These are phyloP conservation scores for Botia kubotai DNA, from an alignment of 2,797 vertebrate genomes.

Conservation along the genomic window DNA sequence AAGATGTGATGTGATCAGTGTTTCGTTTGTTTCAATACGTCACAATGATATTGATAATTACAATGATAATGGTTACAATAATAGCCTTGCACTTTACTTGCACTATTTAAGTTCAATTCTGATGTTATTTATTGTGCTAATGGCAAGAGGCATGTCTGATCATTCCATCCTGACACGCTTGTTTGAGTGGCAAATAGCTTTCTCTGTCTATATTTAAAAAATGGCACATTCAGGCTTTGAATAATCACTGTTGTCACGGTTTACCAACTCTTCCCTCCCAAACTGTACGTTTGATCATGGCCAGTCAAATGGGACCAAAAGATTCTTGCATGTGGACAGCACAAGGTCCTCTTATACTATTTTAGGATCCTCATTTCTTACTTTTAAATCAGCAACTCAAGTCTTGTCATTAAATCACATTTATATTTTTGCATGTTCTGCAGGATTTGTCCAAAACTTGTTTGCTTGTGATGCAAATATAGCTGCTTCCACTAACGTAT, in stretches of 20 bases:
- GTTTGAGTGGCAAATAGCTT: slow-evolving; percentile 17
- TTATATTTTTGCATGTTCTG: slow-evolving; percentile 8
- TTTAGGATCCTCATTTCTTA: background rate
- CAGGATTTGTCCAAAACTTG: background rate
- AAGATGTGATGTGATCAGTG: slow-evolving; percentile 55
- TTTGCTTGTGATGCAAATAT: background rate
- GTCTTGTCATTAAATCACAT: background rate
- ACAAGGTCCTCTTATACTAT: slow-evolving; percentile 34
- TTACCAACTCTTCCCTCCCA: background rate
- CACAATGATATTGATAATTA: slow-evolving; percentile 38
- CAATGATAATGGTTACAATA: slow-evolving; percentile 60
- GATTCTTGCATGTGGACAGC: slow-evolving; percentile 43
- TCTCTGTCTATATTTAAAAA: background rate
- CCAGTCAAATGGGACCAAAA: slow-evolving; percentile 34
- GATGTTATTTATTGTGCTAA: slow-evolving; percentile 70
- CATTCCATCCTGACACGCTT: slow-evolving; percentile 38
- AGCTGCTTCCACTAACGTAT: background rate
- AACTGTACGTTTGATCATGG: slow-evolving; percentile 7
- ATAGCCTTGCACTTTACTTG: slow-evolving; percentile 76
- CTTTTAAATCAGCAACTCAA: background rate
- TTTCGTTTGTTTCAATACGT: slow-evolving; percentile 60
- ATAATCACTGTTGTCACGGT: background rate
- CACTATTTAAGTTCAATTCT: slow-evolving; percentile 65
- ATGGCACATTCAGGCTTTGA: slow-evolving; percentile 1
- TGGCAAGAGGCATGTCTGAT: slow-evolving; percentile 57